A percentile compares a stretch with the other conserved stretches of the same genome.
phyloP scores from a whole-genome alignment of 2,888 invertebrate genomes.

The Epinotia bilunana region DNA sequence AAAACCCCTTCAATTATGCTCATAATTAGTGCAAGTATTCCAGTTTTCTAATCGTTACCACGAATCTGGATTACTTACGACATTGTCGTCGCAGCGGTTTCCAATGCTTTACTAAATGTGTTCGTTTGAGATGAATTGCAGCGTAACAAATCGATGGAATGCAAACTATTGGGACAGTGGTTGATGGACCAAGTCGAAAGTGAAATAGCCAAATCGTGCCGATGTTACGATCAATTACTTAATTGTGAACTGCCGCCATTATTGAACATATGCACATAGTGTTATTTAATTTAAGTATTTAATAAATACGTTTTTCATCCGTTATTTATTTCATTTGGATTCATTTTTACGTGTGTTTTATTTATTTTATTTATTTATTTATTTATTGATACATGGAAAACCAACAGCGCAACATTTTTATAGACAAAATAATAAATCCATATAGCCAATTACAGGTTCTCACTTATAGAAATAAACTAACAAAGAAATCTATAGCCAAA shows the following conservation, averaged over 20 bases:
- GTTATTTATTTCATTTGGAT: not conserved
- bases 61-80: conserved; percentile 23
- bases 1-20: conserved; percentile 32
- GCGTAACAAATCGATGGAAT: conserved; percentile 33
- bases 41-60: conserved; percentile 41
- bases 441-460: too few relatives aligned
- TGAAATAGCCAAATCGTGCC: conserved; percentile 35
- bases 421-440: too few relatives aligned
- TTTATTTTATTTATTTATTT: too few relatives aligned
- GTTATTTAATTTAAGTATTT: conserved; percentile 35
- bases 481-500: too few relatives aligned
- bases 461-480: too few relatives aligned
- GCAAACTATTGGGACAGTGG: conserved; percentile 31
- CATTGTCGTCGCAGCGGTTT: conserved; percentile 10
- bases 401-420: too few relatives aligned
- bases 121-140: conserved; percentile 27
- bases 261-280: conserved; percentile 9
- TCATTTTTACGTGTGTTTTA: not conserved
- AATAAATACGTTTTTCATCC: conserved; percentile 30
- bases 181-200: conserved; percentile 36
- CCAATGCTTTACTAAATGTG: conserved; percentile 15
- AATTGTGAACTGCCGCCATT: conserved; percentile 29
- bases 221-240: conserved; percentile 28
- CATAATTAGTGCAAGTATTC: conserved; percentile 37
- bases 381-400: too few relatives aligned